Evolutionary conservation across 2,888 invertebrate genomes (phyloP).

Genomic region (Leucophora obtusa): DNA sequence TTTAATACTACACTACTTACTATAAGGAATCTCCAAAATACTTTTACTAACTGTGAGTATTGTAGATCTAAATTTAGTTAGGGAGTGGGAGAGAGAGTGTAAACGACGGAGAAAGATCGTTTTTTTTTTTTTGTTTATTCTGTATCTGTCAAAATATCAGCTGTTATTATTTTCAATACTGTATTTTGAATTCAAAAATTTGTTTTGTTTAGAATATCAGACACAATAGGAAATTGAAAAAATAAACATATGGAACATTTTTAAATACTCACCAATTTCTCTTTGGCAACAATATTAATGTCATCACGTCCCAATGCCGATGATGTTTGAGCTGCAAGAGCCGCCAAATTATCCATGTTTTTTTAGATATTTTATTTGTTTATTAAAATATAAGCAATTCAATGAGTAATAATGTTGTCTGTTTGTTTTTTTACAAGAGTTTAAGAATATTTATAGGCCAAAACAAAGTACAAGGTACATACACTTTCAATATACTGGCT

Average conservation of each 20-base stretch:
- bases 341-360: slow-evolving; percentile 86
- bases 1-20: slow-evolving; percentile 64
- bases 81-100: slow-evolving; percentile 4
- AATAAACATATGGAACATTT: neutral
- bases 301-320: slow-evolving; percentile 85
- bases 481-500: slow-evolving; percentile 28
- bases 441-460: slow-evolving; percentile 28
- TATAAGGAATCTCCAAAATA: slow-evolving; percentile 70
- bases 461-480: slow-evolving; percentile 29
- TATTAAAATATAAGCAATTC: slow-evolving; percentile 34
- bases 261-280: slow-evolving; percentile 74
- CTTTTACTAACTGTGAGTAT: slow-evolving; percentile 66
- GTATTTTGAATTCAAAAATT: slow-evolving; percentile 37
- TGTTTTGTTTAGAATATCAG: slow-evolving; percentile 58
- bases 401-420: slow-evolving; percentile 5
- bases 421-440: slow-evolving; percentile 2
- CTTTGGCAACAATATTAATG: slow-evolving; percentile 70
- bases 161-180: slow-evolving; percentile 55
- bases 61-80: slow-evolving; percentile 65
- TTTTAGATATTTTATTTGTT: slow-evolving; percentile 25
- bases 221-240: slow-evolving; percentile 20
- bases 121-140: slow-evolving; percentile 12
- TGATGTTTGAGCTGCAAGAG: slow-evolving; percentile 83
- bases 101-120: neutral
- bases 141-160: slow-evolving; percentile 41